phyloP scores from a whole-genome alignment of 2,113 vertebrate genomes.

The Labeo rohita region DNA sequence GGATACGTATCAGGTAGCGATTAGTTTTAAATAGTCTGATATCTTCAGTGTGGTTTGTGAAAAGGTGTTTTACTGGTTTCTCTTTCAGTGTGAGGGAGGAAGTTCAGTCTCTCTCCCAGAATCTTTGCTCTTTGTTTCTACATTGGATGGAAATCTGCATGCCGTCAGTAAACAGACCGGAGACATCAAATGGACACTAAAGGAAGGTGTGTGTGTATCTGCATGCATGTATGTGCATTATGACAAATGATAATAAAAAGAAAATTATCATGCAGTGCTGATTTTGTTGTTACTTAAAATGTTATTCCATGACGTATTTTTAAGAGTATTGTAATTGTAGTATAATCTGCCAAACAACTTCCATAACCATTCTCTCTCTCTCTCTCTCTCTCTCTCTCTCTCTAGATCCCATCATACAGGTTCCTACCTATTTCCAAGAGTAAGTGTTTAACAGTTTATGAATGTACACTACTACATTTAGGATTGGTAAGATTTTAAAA shows the following conservation, averaged over 20 bases:
- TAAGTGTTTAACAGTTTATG: constrained; percentile 72
- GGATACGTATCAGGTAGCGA: constrained; percentile 27
- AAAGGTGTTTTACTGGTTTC: constrained; percentile 3
- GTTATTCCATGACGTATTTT: background rate
- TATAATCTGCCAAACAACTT: background rate
- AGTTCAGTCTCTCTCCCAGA: constrained; percentile 82
- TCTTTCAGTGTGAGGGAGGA: constrained; percentile 71
- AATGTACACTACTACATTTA: background rate
- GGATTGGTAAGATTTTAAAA: background rate
- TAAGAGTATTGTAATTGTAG: background rate
- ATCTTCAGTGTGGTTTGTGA: background rate
- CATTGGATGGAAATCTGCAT: constrained; percentile 90
- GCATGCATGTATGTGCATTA: background rate
- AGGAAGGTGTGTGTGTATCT: constrained; percentile 79
- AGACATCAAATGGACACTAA: constrained; percentile 91
- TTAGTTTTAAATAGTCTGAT: constrained; percentile 15
- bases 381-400: constrained; percentile 52
- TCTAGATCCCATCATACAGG: constrained; percentile 92
- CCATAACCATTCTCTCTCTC: background rate
- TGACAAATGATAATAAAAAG: background rate
- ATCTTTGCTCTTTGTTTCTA: constrained; percentile 89
- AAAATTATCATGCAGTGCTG: background rate
- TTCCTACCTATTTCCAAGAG: constrained; percentile 87
- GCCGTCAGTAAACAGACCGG: constrained; percentile 91
- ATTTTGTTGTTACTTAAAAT: background rate